Conservation (phyloP, 1,140 invertebrate genomes). For the Drosophila serrata region DNA sequence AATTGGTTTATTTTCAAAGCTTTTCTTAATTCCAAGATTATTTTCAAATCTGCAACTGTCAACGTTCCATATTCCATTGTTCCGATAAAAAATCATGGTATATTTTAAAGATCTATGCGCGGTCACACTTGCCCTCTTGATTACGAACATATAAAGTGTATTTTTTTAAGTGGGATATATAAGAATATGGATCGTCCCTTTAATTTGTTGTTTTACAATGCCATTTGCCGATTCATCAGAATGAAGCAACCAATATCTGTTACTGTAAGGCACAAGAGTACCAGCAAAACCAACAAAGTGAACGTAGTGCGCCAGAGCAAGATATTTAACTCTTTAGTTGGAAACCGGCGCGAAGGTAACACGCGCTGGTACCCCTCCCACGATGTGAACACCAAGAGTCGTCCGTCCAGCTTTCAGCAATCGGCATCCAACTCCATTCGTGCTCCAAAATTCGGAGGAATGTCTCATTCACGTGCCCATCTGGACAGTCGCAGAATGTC, state of each 20-base stretch:
- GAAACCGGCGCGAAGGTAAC: constrained; percentile 63
- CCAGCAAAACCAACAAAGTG: neutral
- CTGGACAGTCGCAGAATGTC: constrained; percentile 86
- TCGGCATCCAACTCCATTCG: constrained; percentile 40
- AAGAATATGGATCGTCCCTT: constrained; percentile 1
- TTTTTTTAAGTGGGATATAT: neutral
- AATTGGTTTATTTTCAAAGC: neutral
- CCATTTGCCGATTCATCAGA: neutral
- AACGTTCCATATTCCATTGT: neutral
- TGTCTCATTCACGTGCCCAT: constrained; percentile 53
- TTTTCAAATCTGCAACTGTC: neutral
- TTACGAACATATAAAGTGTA: neutral
- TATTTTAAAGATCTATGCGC: neutral
- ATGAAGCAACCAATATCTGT: neutral
- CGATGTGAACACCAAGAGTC: constrained; percentile 11
- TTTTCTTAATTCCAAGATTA: neutral
- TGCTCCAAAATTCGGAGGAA: constrained; percentile 58
- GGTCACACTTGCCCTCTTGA: constrained; percentile 7
- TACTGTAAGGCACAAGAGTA: constrained; percentile 24
- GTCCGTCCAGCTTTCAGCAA: constrained; percentile 20
- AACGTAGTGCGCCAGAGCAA: constrained; percentile 60
- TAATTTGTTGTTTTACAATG: neutral
- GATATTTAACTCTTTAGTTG: constrained; percentile 71
- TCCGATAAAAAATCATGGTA: neutral
- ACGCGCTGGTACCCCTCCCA: constrained; percentile 66